Conservation (phyloP, 2,888 invertebrate species). For the Geophilus truncorum region DNA sequence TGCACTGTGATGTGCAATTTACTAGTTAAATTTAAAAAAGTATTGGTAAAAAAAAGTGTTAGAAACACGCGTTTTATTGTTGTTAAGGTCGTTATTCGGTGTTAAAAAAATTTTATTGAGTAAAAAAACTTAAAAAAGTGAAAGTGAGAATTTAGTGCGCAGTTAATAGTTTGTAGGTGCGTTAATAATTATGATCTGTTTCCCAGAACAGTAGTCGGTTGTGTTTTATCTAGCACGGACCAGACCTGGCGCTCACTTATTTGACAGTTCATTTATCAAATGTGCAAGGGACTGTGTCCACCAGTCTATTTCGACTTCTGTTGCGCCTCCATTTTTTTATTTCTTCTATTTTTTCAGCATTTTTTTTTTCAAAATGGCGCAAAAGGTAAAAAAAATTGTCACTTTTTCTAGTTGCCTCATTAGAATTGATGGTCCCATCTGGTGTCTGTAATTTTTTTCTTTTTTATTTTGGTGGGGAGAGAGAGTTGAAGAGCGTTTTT, state of each 20-base stretch:
- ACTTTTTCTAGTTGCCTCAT: background rate
- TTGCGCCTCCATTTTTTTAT: background rate
- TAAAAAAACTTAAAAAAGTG: background rate
- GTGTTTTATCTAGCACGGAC: background rate
- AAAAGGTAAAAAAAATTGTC: background rate
- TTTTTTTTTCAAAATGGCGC: background rate
- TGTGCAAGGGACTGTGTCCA: background rate
- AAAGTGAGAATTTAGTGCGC: background rate
- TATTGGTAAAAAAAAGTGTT: no score
- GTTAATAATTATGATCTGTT: background rate
- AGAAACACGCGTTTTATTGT: no score
- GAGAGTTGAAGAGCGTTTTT: background rate
- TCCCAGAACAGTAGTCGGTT: background rate
- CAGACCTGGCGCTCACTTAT: background rate
- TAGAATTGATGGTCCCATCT: slow-evolving; percentile 24
- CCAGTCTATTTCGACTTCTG: background rate
- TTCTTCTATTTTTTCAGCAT: background rate
- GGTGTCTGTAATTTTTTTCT: background rate
- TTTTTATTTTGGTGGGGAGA: background rate
- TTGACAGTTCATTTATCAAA: slow-evolving; percentile 13
- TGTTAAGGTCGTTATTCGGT: no score
- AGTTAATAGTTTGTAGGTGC: background rate
- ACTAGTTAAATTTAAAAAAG: no score
- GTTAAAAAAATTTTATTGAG: background rate
- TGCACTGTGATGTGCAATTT: no score